These are phyloP conservation scores for Labeo catla DNA, from an alignment of 2,113 vertebrate species.

Conservation along the genomic window DNA sequence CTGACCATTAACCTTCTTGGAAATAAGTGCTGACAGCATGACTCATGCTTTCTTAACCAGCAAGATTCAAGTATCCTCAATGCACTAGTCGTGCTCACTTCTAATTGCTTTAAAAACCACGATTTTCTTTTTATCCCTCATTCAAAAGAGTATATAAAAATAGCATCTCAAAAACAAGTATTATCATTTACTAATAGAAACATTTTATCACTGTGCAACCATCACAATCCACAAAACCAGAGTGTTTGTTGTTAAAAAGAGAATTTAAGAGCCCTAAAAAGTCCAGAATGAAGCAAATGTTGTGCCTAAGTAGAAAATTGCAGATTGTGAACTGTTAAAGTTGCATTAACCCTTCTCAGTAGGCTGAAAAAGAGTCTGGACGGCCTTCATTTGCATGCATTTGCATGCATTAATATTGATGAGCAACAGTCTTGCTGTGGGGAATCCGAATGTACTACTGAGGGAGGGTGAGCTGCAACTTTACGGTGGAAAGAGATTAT, in stretches of 20 bases:
- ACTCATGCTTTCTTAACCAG: constrained; percentile 10
- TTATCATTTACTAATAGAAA: not conserved
- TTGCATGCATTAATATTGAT: constrained; percentile 4
- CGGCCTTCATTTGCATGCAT: not conserved
- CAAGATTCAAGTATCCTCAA: not conserved
- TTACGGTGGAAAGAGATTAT: constrained; percentile 81
- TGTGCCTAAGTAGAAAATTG: constrained; percentile 58
- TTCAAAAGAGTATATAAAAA: not conserved
- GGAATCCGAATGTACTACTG: constrained; percentile 33
- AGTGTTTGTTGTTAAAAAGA: not conserved
- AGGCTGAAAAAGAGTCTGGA: not conserved
- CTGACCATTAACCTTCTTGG: not conserved
- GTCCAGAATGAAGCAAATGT: not conserved
- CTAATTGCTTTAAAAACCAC: not conserved
- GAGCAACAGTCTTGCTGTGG: not conserved
- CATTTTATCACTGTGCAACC: not conserved
- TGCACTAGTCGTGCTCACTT: not conserved
- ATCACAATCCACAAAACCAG: constrained; percentile 40
- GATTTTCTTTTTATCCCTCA: not conserved
- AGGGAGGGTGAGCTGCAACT: constrained; percentile 81
- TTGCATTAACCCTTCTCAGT: constrained; percentile 61
- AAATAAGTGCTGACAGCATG: not conserved
- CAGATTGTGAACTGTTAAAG: constrained; percentile 75
- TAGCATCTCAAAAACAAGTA: not conserved
- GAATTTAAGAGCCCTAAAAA: not conserved